Percentiles rank a stretch among this genome's conserved stretches.
Evolutionary conservation across 2,113 vertebrate species (phyloP).

Genomic region (Calypte anna): DNA sequence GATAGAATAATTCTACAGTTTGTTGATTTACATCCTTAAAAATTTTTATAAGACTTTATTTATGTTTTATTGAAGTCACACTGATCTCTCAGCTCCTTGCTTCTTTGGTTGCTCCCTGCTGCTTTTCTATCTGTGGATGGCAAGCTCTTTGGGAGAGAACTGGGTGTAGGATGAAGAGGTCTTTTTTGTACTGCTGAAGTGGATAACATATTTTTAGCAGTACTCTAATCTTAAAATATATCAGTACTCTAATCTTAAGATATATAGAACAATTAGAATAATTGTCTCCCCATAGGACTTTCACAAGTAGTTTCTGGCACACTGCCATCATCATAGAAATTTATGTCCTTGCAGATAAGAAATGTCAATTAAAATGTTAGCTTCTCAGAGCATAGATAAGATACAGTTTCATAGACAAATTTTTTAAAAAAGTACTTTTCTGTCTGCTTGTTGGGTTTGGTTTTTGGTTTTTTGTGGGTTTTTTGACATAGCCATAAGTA

Average conservation of each 20-base stretch:
- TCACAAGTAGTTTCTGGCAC: conserved; percentile 26
- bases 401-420: background rate
- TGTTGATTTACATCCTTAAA: background rate
- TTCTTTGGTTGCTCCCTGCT: background rate
- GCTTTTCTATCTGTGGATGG: background rate
- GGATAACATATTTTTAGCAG: background rate
- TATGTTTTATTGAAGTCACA: background rate
- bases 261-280: background rate
- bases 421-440: background rate
- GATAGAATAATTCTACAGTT: background rate
- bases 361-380: conserved; percentile 43
- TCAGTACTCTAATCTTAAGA: background rate
- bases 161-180: background rate
- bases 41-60: background rate
- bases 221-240: background rate
- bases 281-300: background rate
- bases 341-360: conserved; percentile 41
- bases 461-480: background rate
- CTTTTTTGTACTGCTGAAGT: background rate
- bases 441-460: background rate
- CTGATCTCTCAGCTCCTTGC: background rate
- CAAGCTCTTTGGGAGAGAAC: background rate
- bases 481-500: background rate
- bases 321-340: background rate
- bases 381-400: conserved; percentile 23